phyloP scores from a whole-genome alignment of 2,113 vertebrate species.

The Hyperoodon ampullatus region DNA sequence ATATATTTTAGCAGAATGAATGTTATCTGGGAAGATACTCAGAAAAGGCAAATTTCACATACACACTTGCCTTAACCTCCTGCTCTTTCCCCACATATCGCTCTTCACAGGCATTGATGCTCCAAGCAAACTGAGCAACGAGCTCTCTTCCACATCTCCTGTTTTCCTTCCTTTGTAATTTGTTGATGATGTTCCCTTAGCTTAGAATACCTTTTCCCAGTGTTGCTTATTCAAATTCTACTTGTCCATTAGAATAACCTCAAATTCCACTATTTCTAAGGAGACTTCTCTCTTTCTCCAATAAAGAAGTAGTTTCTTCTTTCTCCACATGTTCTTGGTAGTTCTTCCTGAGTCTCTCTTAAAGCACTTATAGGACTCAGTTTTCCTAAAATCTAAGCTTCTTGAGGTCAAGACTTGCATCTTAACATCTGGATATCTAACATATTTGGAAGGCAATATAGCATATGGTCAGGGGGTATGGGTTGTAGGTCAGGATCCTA shows the following conservation, averaged over 20 bases:
- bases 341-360: background rate
- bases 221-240: background rate
- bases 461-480: background rate
- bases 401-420: background rate
- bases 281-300: background rate
- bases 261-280: background rate
- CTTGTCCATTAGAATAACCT: background rate
- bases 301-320: background rate
- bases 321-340: background rate
- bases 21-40: background rate
- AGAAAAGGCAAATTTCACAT: background rate
- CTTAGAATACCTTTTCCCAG: background rate
- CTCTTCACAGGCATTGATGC: background rate
- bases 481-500: background rate
- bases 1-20: background rate
- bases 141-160: background rate
- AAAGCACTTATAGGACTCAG: background rate
- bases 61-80: background rate
- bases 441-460: background rate
- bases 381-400: background rate
- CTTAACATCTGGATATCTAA: background rate
- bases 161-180: background rate
- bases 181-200: background rate
- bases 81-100: rapidly evolving
- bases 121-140: background rate